phyloP scores from a whole-genome alignment of 2,888 invertebrate genomes.

The Caenorhabditis sp. region DNA sequence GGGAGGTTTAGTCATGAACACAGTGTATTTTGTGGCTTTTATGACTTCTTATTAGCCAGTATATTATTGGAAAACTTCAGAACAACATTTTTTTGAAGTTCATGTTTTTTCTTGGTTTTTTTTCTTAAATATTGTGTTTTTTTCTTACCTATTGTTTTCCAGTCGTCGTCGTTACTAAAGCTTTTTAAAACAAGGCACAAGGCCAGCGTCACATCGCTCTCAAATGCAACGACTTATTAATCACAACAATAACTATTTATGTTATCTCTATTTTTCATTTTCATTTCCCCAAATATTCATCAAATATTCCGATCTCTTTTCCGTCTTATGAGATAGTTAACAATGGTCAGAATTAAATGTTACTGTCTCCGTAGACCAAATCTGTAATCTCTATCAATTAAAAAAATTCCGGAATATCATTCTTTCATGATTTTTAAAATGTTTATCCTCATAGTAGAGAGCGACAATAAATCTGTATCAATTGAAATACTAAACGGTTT shows the following conservation, averaged over 20 bases:
- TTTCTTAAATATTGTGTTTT: too few species aligned
- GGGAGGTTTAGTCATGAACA: neutral
- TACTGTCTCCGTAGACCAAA: neutral
- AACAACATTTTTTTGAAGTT: too few species aligned
- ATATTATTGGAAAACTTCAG: too few species aligned
- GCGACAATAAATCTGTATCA: too few species aligned
- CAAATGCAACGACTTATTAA: neutral
- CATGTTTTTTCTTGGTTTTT: too few species aligned
- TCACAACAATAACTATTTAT: neutral
- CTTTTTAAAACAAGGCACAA: neutral
- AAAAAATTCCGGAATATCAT: too few species aligned
- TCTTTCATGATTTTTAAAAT: neutral
- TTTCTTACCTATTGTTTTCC: constrained; percentile 21
- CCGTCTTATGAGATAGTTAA: neutral
- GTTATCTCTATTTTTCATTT: too few species aligned
- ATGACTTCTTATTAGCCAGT: neutral
- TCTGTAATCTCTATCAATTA: neutral
- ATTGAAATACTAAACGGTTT: neutral
- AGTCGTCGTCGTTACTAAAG: constrained; percentile 59
- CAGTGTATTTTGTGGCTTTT: neutral
- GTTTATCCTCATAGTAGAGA: too few species aligned
- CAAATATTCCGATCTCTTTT: neutral
- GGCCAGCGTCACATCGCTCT: too few species aligned
- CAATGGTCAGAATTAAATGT: neutral
- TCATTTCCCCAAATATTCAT: too few species aligned